These are phyloP conservation scores for Pteropus alecto DNA, from an alignment of 2,113 vertebrate species.

Conservation along the genomic window DNA sequence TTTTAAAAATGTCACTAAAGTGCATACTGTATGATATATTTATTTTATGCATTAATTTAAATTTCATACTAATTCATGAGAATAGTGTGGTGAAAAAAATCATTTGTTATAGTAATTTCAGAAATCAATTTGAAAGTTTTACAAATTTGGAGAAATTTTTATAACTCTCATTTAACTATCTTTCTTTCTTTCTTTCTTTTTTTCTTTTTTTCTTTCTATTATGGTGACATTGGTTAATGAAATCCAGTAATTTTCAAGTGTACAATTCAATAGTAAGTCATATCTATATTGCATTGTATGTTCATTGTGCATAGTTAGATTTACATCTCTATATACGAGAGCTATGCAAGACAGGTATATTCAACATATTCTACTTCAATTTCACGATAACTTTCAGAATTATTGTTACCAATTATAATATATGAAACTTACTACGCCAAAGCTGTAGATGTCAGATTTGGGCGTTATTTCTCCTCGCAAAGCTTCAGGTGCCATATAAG, in stretches of 20 bases:
- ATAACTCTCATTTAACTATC: neutral
- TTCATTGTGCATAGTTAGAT: too few relatives aligned
- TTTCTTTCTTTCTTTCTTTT: too few relatives aligned
- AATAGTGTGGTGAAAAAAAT: neutral
- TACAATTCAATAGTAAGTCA: too few relatives aligned
- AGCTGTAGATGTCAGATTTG: conserved; percentile 96
- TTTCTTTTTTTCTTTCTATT: too few relatives aligned
- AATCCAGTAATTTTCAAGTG: too few relatives aligned
- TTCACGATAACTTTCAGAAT: neutral
- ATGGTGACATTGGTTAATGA: too few relatives aligned
- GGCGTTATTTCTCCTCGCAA: conserved; percentile 94
- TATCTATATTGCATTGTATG: too few relatives aligned
- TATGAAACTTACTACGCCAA: conserved; percentile 90
- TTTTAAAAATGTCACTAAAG: neutral
- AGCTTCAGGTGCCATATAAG: conserved; percentile 98
- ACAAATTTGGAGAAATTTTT: neutral
- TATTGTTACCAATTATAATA: neutral
- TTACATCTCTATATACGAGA: neutral
- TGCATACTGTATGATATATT: neutral
- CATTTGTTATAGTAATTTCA: neutral
- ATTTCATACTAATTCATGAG: neutral
- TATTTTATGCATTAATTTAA: neutral
- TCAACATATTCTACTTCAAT: neutral
- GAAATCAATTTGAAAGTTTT: neutral
- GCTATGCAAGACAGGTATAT: neutral